Evolutionary conservation across 2,888 invertebrate species (phyloP), one percentile per base, ranked within the genome.

Genomic region (Macrosiphum euphorbiae): DNA sequence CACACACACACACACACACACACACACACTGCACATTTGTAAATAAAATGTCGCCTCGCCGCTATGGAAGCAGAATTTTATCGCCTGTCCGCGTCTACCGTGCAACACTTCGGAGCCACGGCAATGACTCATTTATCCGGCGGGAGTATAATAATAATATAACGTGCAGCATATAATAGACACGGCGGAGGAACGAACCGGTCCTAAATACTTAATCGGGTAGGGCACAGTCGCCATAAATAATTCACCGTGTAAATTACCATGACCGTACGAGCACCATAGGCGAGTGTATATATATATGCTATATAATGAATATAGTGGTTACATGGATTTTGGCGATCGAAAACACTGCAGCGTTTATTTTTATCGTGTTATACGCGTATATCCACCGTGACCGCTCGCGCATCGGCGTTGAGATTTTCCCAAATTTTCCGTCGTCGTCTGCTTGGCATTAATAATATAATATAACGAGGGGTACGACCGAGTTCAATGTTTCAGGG

Each of bases 211-310:
- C 61, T 44, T 47, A 44, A n/a, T 90, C 67, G 61, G 67, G n/a
- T 67, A 28, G 78, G 78, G 50, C 35, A 52, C 11, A 78, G 41
- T 50, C 35, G 41, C 50, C 50, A 35, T 78, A 44, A 90, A 90
- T 90, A 52, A 90, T 90, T 78, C 78, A 47, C 90, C 90, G 90
- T 90, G 78, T 90, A 90, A 90, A 84, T 78, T 44, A 78, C 90
- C 90, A 52, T 90, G 35, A 78, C 67, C 4, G 44, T 90, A n/a
- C 41, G 26, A 10, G 47, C 26, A 61, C 10, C 10, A 61, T 47
- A n/a, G n/a, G 8, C 10, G 13, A 20, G 8, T 84, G 13, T 26
- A 26, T 44, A 44, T 85, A 78, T 7, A 78, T 84, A 84, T 20
- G 5, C 1, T 35, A 35, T 10, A 10, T 10, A 0, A 67, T 13